Base-by-base conservation (phyloP, 2,797 vertebrate species). In the Lepilemur septentrionalis region DNA sequence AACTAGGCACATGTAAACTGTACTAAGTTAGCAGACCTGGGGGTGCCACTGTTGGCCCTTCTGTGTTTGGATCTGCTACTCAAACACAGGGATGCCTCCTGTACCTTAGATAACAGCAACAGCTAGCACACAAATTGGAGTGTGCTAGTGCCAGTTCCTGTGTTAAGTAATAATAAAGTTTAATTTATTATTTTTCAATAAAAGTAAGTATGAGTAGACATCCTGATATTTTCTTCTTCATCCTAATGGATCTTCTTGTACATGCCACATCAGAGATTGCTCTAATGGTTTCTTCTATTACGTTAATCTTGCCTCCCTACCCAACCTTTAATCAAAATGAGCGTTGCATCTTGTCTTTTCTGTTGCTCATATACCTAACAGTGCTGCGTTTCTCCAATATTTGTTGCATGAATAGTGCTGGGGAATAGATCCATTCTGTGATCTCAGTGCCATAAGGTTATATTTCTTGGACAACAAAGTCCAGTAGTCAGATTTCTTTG, bases 171-270 rank as follows among this genome's bases (percentile, higher is more conserved):
- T 79, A 57, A 11, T 50, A 41, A 73, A 20, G 12, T 72, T 90
- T 81, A 67, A 55, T 50, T 48, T 76, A 15, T 61, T 80, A 52
- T 48, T 65, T 86, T 95, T 82, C 28, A 92, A 13, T 69, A 46
- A 72, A 81, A 79, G 14, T 35, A 80, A 61, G 20, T 76, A 55
- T 41, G 43, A 76, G 32, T 50, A 81, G 72, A 9, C 43, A 30
- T 55, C 59, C 67, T 78, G 22, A 43, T 81, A 59, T 50, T 61
- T 72, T 76, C n/a, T 89, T 70, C 78, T 89, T 86, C 35, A n/a
- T 72, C 23, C 35, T 61, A 8, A 7, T 86, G n/a, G 38, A 6
- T 55, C 50, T 84, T 55, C 50, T 88, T 15, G 18, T 4, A 17
- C 43, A 4, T n/a, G 35, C 17, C 2, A 7, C 6, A 2, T 61